These are phyloP conservation scores for Carcinoscorpius rotundicauda DNA, from an alignment of 1,140 invertebrate genomes.

Conservation along the genomic window DNA sequence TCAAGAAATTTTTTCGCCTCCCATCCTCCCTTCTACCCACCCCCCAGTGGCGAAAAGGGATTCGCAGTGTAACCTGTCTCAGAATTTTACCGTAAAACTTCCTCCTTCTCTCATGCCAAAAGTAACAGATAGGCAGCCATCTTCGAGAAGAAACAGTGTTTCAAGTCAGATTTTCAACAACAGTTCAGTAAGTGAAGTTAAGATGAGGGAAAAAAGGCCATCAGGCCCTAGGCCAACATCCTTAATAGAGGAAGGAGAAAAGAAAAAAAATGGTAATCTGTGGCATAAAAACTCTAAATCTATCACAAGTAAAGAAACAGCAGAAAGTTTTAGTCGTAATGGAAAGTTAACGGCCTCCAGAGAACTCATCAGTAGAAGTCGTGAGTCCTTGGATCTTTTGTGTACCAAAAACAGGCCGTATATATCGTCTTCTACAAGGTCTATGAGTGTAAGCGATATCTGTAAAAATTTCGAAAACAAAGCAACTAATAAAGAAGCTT, in stretches of 20 bases:
- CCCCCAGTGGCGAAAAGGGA: slow-evolving; percentile 2
- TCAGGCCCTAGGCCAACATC: background rate
- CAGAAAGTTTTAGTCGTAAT: no score
- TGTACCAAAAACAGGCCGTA: background rate
- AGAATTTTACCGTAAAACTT: background rate
- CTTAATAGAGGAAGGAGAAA: background rate
- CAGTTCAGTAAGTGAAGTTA: slow-evolving; percentile 10
- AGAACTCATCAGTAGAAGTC: background rate
- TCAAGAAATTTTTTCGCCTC: slow-evolving; percentile 2
- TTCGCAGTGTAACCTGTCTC: background rate
- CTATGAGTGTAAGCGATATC: slow-evolving; percentile 23
- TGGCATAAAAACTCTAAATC: background rate
- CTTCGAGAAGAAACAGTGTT: slow-evolving; percentile 1
- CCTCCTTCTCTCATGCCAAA: background rate
- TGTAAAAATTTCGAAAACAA: slow-evolving; percentile 20
- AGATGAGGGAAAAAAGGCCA: slow-evolving; percentile 5
- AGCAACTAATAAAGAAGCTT: background rate
- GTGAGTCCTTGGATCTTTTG: background rate
- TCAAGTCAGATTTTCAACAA: background rate
- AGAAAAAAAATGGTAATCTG: background rate
- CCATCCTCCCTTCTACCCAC: slow-evolving; percentile 14
- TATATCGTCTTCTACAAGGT: background rate
- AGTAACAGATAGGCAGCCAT: background rate
- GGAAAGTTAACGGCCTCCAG: no score
- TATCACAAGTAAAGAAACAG: no score